Conservation (phyloP, 2,113 vertebrate species). For the Myotis brandtii region DNA sequence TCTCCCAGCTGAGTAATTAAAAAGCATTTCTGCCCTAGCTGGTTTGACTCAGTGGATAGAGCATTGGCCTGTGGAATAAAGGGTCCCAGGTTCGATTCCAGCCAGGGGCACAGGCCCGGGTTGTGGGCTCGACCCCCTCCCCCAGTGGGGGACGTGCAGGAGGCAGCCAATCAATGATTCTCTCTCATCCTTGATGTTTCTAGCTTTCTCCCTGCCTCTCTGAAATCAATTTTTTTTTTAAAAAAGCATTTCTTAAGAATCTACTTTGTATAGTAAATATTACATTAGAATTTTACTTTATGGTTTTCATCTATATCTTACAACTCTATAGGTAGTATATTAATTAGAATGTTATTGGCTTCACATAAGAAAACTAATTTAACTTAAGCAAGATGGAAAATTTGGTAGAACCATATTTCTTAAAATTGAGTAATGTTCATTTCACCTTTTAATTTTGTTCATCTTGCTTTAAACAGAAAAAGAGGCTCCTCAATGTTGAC, state of each 20-base stretch:
- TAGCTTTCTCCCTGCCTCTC: too few species aligned
- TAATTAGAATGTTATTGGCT: slow-evolving; percentile 41
- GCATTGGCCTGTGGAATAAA: too few species aligned
- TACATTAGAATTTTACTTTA: not conserved
- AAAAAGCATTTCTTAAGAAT: slow-evolving; percentile 29
- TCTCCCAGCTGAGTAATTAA: not conserved
- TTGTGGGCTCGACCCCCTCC: too few species aligned
- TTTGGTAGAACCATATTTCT: slow-evolving; percentile 20
- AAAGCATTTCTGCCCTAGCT: not conserved
- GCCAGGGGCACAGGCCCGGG: too few species aligned
- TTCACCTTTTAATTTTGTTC: slow-evolving; percentile 32
- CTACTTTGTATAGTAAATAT: not conserved
- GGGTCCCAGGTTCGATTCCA: too few species aligned
- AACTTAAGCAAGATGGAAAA: slow-evolving; percentile 38
- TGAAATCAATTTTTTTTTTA: too few species aligned
- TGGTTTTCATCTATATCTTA: slow-evolving; percentile 2
- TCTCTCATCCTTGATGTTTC: too few species aligned
- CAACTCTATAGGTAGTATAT: not conserved
- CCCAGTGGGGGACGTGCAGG: too few species aligned
- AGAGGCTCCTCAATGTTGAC: not conserved
- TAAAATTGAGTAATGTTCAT: slow-evolving; percentile 44
- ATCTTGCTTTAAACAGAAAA: not conserved
- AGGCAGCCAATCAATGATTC: too few species aligned
- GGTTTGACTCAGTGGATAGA: too few species aligned
- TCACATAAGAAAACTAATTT: not conserved